phyloP scores from a whole-genome alignment of 2,797 vertebrate species.

The Phalanger gymnotis region DNA sequence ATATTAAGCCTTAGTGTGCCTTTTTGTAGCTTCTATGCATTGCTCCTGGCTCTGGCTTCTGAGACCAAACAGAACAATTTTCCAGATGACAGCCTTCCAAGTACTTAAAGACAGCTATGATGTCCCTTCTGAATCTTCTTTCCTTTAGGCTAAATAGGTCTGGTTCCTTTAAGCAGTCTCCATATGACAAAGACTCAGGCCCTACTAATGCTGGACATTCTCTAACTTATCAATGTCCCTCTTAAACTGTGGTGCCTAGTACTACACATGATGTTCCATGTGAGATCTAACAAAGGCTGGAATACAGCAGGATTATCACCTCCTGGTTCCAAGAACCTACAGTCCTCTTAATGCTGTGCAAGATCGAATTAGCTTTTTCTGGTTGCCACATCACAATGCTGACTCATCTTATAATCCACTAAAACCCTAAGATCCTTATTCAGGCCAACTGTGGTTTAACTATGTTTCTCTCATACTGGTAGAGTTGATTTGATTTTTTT shows the following conservation, averaged over 20 bases:
- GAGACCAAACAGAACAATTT: conserved; percentile 15
- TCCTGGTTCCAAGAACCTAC: neutral
- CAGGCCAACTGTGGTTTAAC: neutral
- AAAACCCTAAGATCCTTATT: neutral
- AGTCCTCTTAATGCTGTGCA: neutral
- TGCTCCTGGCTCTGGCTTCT: neutral
- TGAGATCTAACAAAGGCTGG: neutral
- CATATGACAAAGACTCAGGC: neutral
- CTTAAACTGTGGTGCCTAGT: neutral
- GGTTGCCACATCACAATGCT: neutral
- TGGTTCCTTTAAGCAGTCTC: neutral
- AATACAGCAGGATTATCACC: neutral
- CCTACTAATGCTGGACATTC: neutral
- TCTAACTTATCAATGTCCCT: neutral
- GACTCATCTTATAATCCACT: neutral
- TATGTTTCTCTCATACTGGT: neutral
- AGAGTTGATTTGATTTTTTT: neutral
- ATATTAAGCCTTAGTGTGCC: neutral
- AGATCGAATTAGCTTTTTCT: neutral
- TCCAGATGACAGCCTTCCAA: neutral
- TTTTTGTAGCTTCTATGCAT: neutral
- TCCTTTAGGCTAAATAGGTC: neutral
- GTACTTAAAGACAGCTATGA: neutral
- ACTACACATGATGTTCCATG: neutral
- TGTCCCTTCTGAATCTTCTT: neutral